Conservation (phyloP, 2,888 invertebrate species). For the Pachliopta kotzebuea region DNA sequence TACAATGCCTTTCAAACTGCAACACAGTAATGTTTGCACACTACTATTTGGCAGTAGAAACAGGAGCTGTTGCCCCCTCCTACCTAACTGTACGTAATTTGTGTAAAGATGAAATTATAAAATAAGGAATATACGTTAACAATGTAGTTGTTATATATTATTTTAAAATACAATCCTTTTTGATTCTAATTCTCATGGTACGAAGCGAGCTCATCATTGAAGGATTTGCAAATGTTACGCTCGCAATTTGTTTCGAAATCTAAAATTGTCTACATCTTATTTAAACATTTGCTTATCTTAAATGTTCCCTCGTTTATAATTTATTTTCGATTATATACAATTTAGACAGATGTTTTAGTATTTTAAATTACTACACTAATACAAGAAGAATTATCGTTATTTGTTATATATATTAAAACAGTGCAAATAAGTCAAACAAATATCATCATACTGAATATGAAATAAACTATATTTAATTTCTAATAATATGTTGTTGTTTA, state of each 20-base stretch:
- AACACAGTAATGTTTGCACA: too few relatives aligned
- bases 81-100: too few relatives aligned
- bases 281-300: constrained; percentile 14
- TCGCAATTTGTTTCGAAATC: constrained; percentile 28
- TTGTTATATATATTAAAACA: too few relatives aligned
- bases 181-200: constrained; percentile 17
- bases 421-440: background rate
- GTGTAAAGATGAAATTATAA: too few relatives aligned
- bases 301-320: background rate
- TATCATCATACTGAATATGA: background rate
- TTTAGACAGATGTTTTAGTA: background rate
- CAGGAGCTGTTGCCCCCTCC: too few relatives aligned
- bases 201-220: constrained; percentile 22
- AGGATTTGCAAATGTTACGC: constrained; percentile 28
- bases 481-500: constrained; percentile 22
- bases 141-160: background rate
- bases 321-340: background rate
- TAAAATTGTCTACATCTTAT: constrained; percentile 27
- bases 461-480: constrained; percentile 7
- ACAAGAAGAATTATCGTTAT: background rate
- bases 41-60: too few relatives aligned
- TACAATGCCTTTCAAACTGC: too few relatives aligned
- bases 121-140: background rate
- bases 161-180: background rate
- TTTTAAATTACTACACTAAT: background rate